Conservation (phyloP, 2,797 vertebrate genomes). For the Cossypha polioptera region DNA sequence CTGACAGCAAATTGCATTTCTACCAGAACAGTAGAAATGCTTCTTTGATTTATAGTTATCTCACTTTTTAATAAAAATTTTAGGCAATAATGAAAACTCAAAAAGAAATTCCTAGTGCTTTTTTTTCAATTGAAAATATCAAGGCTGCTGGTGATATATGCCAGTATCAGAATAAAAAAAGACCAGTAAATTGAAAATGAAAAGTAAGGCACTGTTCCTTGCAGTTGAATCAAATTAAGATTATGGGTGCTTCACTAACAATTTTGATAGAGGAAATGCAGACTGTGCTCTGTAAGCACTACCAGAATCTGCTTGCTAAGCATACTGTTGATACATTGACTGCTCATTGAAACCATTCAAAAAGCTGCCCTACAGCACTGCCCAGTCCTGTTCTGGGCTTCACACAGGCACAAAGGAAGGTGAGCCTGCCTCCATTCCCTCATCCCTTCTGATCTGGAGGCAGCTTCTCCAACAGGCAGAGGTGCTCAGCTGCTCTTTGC, state of each 20-base stretch:
- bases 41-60: neutral
- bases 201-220: neutral
- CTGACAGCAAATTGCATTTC: neutral
- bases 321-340: neutral
- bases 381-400: neutral
- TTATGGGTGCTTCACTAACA: neutral
- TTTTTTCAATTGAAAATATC: neutral
- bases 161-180: neutral
- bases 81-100: neutral
- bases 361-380: neutral
- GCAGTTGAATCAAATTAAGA: neutral
- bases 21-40: neutral
- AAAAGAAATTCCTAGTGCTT: neutral
- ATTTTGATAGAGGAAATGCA: neutral
- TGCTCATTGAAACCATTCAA: neutral
- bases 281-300: neutral
- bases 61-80: neutral
- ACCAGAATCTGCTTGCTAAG: neutral
- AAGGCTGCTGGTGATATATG: neutral
- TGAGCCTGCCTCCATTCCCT: neutral
- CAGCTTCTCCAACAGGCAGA: neutral
- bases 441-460: neutral
- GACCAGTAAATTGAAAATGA: neutral
- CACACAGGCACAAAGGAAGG: neutral
- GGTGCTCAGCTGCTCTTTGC: neutral